Evolutionary conservation across 2,797 vertebrate species (phyloP).

Genomic region (Siniperca undulata): DNA sequence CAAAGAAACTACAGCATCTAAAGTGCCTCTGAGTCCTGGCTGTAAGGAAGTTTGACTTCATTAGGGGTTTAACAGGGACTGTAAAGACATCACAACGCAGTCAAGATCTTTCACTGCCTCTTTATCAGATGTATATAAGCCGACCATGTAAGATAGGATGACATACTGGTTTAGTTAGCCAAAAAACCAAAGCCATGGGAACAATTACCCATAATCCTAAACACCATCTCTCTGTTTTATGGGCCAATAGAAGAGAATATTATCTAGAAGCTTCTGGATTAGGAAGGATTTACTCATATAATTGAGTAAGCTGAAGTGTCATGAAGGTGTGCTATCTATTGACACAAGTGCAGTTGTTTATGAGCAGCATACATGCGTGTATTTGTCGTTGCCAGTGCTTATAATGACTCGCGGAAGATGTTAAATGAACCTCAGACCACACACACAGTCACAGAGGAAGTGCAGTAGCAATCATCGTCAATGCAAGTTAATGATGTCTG

Average conservation of each 20-base stretch:
- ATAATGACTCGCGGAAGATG: constrained; percentile 31
- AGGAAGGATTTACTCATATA: constrained; percentile 33
- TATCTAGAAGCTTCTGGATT: constrained; percentile 26
- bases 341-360: constrained; percentile 34
- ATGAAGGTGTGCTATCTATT: constrained; percentile 3
- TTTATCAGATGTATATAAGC: constrained; percentile 41
- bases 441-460: constrained; percentile 44
- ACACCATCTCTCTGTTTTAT: constrained; percentile 47
- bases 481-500: constrained; percentile 29
- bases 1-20: constrained; percentile 4
- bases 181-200: constrained; percentile 37
- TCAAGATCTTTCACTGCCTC: constrained; percentile 35
- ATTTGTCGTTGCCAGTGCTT: not conserved
- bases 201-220: constrained; percentile 42
- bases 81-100: constrained; percentile 40
- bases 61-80: constrained; percentile 39
- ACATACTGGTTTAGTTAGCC: constrained; percentile 34
- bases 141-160: constrained; percentile 28
- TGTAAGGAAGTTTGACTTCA: constrained; percentile 37
- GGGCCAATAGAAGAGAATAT: constrained; percentile 41
- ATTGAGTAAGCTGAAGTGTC: not conserved
- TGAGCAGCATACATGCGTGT: not conserved
- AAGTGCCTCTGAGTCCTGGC: constrained; percentile 2
- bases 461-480: constrained; percentile 51
- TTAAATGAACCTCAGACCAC: constrained; percentile 61